These are phyloP conservation scores for Coleophora flavipennella DNA, from an alignment of 2,888 invertebrate genomes.

Conservation along the genomic window DNA sequence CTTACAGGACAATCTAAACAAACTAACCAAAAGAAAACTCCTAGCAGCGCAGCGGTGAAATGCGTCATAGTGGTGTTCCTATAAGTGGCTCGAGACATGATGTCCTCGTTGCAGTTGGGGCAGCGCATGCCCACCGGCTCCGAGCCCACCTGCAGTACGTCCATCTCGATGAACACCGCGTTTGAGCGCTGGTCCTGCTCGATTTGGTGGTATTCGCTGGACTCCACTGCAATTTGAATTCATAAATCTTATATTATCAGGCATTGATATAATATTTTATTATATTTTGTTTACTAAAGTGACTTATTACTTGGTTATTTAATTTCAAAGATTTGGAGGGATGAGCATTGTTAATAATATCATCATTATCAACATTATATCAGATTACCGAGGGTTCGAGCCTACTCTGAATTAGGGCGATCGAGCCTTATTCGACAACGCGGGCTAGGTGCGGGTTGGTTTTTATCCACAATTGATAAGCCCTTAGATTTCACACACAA, in stretches of 20 bases:
- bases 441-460: no score
- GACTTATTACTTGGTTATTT: no score
- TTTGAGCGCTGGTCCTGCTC: constrained; percentile 40
- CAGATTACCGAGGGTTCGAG: no score
- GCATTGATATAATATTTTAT: no score
- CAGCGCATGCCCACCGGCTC: constrained; percentile 63
- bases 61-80: constrained; percentile 45
- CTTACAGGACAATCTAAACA: background rate
- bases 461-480: no score
- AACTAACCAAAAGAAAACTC: constrained; percentile 55
- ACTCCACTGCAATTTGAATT: constrained; percentile 38
- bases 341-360: no score
- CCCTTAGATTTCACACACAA: no score
- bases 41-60: constrained; percentile 42
- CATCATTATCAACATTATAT: no score
- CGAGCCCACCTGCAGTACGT: constrained; percentile 55
- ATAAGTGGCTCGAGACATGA: constrained; percentile 55
- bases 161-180: constrained; percentile 54
- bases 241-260: background rate
- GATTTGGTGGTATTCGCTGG: constrained; percentile 46
- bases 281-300: no score
- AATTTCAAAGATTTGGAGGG: no score
- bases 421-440: no score
- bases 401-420: no score
- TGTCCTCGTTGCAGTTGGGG: constrained; percentile 54